Evolutionary conservation across 2,888 invertebrate genomes (phyloP).

Genomic region (Halictus ligatus): DNA sequence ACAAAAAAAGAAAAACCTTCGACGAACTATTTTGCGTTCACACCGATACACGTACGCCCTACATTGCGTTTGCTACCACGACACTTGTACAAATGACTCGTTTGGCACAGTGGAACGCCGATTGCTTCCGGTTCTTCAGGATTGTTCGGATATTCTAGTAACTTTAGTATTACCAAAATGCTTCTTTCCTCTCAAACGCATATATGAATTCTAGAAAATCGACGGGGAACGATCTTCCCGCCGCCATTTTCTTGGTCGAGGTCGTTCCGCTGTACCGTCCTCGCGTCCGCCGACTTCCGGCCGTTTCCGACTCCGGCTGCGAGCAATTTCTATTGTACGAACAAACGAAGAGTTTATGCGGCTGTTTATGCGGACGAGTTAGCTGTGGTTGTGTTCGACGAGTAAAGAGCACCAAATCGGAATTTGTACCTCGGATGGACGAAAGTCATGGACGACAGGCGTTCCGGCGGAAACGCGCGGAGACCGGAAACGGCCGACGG

Average conservation of each 20-base stretch:
- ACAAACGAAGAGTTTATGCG: not conserved
- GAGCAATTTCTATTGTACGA: not conserved
- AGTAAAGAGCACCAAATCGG: not conserved
- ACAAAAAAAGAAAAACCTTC: conserved; percentile 2
- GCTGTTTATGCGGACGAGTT: not conserved
- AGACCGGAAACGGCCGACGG: conserved; percentile 40
- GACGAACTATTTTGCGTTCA: conserved; percentile 46
- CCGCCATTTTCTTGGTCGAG: not conserved
- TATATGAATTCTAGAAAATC: not conserved
- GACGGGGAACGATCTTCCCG: too few species aligned
- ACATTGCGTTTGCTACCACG: conserved; percentile 49
- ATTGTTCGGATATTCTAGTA: not conserved
- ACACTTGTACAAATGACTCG: conserved; percentile 50
- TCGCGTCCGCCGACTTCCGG: conserved; percentile 17
- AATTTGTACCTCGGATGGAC: not conserved
- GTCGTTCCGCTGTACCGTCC: conserved; percentile 20
- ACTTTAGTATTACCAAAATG: not conserved
- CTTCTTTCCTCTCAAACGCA: not conserved
- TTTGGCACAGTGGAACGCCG: conserved; percentile 15
- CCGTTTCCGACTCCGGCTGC: conserved; percentile 15
- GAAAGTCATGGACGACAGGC: not conserved
- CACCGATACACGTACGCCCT: conserved; percentile 38
- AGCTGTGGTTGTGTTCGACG: too few species aligned
- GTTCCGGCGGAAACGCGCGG: not conserved
- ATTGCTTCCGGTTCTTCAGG: not conserved